phyloP scores from a whole-genome alignment of 2,797 vertebrate genomes.

The Aphelocoma californica region DNA sequence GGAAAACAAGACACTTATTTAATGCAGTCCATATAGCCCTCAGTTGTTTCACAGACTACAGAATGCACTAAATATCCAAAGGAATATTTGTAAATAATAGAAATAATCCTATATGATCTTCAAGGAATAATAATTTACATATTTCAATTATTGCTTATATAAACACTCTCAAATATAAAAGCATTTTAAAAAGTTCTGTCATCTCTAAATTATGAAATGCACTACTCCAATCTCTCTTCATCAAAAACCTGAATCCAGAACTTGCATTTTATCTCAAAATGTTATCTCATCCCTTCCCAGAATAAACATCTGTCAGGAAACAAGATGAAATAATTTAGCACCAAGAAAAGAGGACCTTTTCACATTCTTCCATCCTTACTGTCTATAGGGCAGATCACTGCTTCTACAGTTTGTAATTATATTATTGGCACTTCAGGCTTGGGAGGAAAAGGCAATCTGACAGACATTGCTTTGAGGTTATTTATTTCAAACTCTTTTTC shows the following conservation, averaged over 20 bases:
- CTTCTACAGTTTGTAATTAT: not conserved
- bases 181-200: not conserved
- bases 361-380: not conserved
- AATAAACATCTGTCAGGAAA: not conserved
- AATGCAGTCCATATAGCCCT: not conserved
- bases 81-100: not conserved
- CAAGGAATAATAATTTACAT: fast-evolving
- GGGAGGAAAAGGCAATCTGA: not conserved
- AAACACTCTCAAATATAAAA: not conserved
- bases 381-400: not conserved
- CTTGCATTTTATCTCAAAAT: not conserved
- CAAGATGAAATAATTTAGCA: not conserved
- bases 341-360: not conserved
- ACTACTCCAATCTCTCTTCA: not conserved
- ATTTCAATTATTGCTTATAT: not conserved
- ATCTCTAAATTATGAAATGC: not conserved
- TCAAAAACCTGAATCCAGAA: not conserved
- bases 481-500: not conserved
- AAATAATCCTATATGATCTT: not conserved
- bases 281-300: not conserved
- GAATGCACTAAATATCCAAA: not conserved
- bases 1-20: not conserved
- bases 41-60: not conserved
- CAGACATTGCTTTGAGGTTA: not conserved
- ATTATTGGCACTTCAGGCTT: not conserved